A percentile compares a stretch with the other conserved stretches of the same genome.
Conservation (phyloP, 1,140 invertebrate species). For the Thaumatotibia leucotreta region DNA sequence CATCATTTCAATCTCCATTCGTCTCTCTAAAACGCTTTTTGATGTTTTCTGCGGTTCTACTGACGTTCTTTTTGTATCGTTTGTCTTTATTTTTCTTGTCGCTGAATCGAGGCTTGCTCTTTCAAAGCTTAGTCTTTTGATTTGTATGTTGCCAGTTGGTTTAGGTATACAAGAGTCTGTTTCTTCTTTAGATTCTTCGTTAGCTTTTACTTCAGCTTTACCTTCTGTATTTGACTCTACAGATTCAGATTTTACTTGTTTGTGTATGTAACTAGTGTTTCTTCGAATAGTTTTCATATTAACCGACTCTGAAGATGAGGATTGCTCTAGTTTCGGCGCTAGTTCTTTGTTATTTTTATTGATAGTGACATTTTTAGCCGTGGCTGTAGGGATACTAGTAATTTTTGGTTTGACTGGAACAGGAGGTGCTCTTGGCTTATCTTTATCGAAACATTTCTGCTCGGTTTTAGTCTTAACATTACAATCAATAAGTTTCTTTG, state of each 20-base stretch:
- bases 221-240: conserved; percentile 17
- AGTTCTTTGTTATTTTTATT: conserved; percentile 31
- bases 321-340: conserved; percentile 34
- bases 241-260: conserved; percentile 45
- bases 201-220: conserved; percentile 17
- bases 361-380: conserved; percentile 28
- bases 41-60: conserved; percentile 44
- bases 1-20: conserved; percentile 70
- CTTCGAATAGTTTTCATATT: conserved; percentile 44
- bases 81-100: conserved; percentile 49
- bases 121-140: conserved; percentile 71
- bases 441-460: conserved; percentile 14
- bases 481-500: conserved; percentile 25
- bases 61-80: conserved; percentile 22
- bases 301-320: conserved; percentile 43
- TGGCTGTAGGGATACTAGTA: conserved; percentile 33
- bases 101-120: conserved; percentile 71
- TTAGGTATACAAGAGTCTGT: conserved; percentile 26
- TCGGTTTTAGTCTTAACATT: conserved; percentile 4
- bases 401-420: conserved; percentile 70
- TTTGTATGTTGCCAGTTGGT: conserved; percentile 54
- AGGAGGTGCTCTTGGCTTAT: conserved; percentile 64
- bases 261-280: conserved; percentile 42
- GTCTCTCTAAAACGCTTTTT: conserved; percentile 69
- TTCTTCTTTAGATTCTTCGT: conserved; percentile 15